Evolutionary conservation across 2,888 invertebrate species (phyloP).

Genomic region (Diarsia brunnea): DNA sequence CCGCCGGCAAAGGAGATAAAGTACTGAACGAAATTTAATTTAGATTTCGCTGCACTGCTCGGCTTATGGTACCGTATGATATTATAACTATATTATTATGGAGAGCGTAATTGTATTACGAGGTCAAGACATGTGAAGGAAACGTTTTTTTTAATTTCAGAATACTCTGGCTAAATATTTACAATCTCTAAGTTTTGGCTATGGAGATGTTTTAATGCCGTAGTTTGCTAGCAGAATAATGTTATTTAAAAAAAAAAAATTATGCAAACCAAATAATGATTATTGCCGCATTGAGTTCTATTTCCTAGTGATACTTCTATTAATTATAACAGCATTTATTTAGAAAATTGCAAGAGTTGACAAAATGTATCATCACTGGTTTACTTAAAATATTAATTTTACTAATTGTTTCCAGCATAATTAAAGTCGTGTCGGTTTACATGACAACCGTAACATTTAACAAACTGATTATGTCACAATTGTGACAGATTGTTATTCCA

Average conservation of each 20-base stretch:
- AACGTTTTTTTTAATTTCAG: conserved; percentile 5
- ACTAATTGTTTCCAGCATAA: conserved; percentile 11
- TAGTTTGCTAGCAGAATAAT: background rate
- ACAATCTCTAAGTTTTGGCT: background rate
- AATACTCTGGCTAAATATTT: background rate
- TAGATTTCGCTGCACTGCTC: conserved; percentile 58
- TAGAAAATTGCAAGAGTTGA: background rate
- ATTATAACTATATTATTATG: conserved; percentile 27
- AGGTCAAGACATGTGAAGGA: conserved; percentile 13
- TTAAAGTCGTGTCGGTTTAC: conserved; percentile 39
- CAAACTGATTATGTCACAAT: conserved; percentile 63
- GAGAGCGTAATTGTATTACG: conserved; percentile 34
- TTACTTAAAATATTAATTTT: background rate
- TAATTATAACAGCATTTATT: background rate
- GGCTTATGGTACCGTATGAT: conserved; percentile 21
- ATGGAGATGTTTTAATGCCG: background rate
- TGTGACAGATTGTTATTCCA: conserved; percentile 72
- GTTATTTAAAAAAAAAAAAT: no score
- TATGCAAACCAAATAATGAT: no score
- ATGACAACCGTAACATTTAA: conserved; percentile 47
- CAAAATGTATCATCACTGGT: background rate
- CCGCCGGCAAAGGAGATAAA: conserved; percentile 67
- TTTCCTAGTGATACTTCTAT: no score
- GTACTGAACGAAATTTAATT: conserved; percentile 71
- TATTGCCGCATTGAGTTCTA: no score